phyloP scores from a whole-genome alignment of 2,797 vertebrate genomes.

The Pseudochirops corinnae region DNA sequence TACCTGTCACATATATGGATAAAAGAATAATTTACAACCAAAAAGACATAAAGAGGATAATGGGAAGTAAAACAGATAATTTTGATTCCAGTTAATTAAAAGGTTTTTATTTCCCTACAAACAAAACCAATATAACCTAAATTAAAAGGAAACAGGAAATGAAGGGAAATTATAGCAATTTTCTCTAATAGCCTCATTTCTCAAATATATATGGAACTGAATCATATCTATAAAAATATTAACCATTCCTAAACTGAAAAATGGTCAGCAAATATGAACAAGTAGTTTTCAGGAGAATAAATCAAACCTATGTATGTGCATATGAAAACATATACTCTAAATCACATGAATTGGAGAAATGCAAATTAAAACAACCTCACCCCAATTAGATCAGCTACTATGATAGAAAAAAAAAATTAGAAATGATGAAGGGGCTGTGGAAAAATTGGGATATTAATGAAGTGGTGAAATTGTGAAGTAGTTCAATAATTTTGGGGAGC shows the following conservation, averaged over 20 bases:
- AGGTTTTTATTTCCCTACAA: too few relatives aligned
- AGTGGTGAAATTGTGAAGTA: neutral
- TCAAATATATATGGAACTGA: neutral
- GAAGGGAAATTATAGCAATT: neutral
- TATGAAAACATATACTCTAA: neutral
- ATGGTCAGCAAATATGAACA: neutral
- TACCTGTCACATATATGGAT: too few relatives aligned
- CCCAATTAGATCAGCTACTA: neutral
- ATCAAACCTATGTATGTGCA: neutral
- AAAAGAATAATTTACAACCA: too few relatives aligned
- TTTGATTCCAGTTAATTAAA: neutral
- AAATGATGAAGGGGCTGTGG: neutral
- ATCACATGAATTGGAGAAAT: neutral
- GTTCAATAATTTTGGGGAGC: neutral
- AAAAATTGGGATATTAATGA: neutral
- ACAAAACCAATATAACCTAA: too few relatives aligned
- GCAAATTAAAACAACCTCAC: neutral
- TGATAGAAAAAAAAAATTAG: neutral
- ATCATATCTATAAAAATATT: neutral
- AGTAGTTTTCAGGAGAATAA: neutral
- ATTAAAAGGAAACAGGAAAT: neutral
- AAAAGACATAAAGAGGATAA: too few relatives aligned
- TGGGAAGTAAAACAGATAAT: too few relatives aligned
- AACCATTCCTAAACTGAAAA: too few relatives aligned
- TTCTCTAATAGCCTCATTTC: neutral